Evolutionary conservation across 1,140 invertebrate genomes (phyloP).

Genomic region (Bathynomus jamesi): DNA sequence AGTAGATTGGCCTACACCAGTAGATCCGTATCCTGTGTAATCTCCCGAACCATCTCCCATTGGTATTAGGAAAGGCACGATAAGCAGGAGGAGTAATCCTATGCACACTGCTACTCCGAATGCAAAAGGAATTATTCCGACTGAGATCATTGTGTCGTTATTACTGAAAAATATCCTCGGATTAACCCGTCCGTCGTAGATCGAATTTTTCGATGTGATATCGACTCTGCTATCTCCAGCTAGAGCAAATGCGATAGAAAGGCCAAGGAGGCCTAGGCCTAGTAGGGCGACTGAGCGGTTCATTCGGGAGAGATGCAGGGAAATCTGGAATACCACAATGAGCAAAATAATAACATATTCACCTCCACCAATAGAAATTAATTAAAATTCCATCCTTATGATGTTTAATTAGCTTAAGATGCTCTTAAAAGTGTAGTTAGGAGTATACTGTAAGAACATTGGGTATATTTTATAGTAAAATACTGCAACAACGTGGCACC

Average conservation of each 20-base stretch:
- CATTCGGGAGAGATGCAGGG: constrained; percentile 3
- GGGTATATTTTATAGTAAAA: too few relatives aligned
- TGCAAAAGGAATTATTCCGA: constrained; percentile 4
- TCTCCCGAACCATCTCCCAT: background rate
- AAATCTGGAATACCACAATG: background rate
- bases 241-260: background rate
- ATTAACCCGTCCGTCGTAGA: background rate
- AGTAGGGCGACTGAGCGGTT: constrained; percentile 13
- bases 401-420: too few relatives aligned
- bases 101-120: background rate
- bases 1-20: background rate
- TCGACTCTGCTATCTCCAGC: background rate
- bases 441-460: too few relatives aligned
- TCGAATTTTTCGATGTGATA: background rate
- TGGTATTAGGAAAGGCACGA: background rate
- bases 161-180: background rate
- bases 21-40: background rate
- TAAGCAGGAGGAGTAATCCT: background rate
- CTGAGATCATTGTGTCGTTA: constrained; percentile 6
- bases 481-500: too few relatives aligned
- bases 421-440: too few relatives aligned
- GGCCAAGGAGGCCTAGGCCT: constrained; percentile 6
- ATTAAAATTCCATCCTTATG: too few relatives aligned
- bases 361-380: too few relatives aligned
- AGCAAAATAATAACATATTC: too few relatives aligned